Percentiles rank a stretch among this genome's conserved stretches.
Evolutionary conservation across 2,113 vertebrate species (phyloP).

Genomic region (Megaceryle torquata): DNA sequence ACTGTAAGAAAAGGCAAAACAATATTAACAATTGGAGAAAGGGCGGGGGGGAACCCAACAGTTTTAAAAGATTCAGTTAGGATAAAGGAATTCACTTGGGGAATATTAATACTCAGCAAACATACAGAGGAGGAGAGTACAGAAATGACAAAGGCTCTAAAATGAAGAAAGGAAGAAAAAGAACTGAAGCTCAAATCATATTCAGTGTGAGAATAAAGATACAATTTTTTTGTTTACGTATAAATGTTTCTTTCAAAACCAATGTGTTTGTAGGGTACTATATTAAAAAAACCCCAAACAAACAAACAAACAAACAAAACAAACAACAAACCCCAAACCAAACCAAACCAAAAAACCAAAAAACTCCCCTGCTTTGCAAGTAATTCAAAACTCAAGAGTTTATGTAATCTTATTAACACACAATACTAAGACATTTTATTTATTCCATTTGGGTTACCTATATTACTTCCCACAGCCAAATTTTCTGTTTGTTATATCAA

Average conservation of each 20-base stretch:
- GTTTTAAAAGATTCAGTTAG: not conserved
- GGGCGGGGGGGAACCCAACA: not conserved
- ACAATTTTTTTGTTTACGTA: not conserved
- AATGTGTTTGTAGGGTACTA: not conserved
- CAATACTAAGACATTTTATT: not conserved
- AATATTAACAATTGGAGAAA: not conserved
- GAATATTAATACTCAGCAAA: not conserved
- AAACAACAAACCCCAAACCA: no score
- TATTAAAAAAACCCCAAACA: no score
- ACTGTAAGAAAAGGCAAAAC: not conserved
- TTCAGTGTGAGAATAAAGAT: not conserved
- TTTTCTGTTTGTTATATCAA: not conserved
- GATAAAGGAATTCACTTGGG: not conserved
- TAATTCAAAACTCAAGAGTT: not conserved
- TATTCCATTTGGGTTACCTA: not conserved
- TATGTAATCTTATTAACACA: not conserved
- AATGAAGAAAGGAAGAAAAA: not conserved
- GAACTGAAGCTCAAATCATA: not conserved
- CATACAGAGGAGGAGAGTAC: not conserved
- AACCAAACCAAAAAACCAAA: no score
- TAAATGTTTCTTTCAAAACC: not conserved
- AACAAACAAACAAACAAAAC: no score
- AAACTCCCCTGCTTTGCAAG: not conserved
- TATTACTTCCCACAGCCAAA: not conserved
- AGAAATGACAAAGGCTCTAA: not conserved